Percentiles rank a stretch among this genome's conserved stretches.
These are phyloP conservation scores for Globia sparganii DNA, from an alignment of 2,888 invertebrate genomes.

Conservation along the genomic window DNA sequence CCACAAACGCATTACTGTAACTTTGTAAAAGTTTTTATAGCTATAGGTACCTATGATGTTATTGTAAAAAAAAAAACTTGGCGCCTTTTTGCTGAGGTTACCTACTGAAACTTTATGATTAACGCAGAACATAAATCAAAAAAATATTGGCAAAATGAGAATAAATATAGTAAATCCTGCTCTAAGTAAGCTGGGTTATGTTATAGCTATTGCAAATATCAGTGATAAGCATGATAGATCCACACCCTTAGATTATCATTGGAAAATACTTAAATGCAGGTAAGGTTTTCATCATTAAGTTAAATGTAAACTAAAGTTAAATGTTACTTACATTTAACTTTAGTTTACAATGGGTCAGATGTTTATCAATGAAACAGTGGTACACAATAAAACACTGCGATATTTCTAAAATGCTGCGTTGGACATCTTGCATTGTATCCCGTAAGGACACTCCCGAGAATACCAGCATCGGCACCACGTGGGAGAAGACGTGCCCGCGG, in stretches of 20 bases:
- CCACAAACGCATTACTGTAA: not conserved
- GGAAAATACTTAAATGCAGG: slow-evolving; percentile 89
- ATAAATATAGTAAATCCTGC: slow-evolving; percentile 84
- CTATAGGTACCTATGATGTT: no score
- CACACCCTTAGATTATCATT: slow-evolving; percentile 86
- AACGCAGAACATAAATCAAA: not conserved
- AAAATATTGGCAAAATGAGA: slow-evolving; percentile 66
- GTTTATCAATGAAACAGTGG: no score
- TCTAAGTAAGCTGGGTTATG: slow-evolving; percentile 78
- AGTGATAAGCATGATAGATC: slow-evolving; percentile 87
- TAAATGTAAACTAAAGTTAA: no score
- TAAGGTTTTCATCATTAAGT: slow-evolving; percentile 46
- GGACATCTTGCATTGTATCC: no score
- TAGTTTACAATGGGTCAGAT: no score
- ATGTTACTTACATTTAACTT: no score
- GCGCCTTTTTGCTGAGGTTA: slow-evolving; percentile 20
- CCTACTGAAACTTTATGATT: not conserved
- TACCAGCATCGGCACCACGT: no score
- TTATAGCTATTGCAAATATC: slow-evolving; percentile 81
- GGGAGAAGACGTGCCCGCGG: no score
- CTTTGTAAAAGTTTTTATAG: not conserved
- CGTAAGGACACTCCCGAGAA: no score
- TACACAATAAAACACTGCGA: no score
- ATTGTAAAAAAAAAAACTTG: slow-evolving; percentile 10
- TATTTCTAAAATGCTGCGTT: no score